A percentile compares a stretch with the other conserved stretches of the same genome.
Conservation (phyloP, 2,888 invertebrate genomes). For the Habroteleia sp. region DNA sequence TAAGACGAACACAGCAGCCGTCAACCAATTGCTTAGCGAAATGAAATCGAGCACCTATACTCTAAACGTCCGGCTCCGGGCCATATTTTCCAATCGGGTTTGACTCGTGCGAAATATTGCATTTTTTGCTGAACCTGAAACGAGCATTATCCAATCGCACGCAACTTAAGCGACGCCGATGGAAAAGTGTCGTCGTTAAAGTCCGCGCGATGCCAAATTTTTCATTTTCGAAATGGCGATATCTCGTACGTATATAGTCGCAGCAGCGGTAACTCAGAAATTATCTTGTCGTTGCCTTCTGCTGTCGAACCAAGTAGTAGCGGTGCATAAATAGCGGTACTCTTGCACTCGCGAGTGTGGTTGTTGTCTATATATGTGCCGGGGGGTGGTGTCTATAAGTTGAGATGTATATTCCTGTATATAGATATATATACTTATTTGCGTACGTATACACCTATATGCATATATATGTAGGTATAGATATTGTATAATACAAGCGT, state of each 20-base stretch:
- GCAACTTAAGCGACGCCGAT: conserved; percentile 58
- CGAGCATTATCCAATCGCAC: conserved; percentile 59
- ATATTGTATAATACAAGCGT: conserved; percentile 40
- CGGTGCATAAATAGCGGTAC: no score
- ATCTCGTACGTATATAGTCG: conserved; percentile 43
- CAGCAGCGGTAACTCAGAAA: conserved; percentile 79
- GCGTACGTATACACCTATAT: conserved; percentile 1
- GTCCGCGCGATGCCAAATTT: conserved; percentile 63
- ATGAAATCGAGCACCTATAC: conserved; percentile 43
- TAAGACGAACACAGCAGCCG: conserved; percentile 47
- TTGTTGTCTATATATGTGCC: no score
- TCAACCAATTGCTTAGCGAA: conserved; percentile 54
- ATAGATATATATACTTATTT: no score
- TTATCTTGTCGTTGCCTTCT: conserved; percentile 80
- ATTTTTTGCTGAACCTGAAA: conserved; percentile 55
- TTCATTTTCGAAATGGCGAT: conserved; percentile 73
- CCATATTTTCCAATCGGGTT: conserved; percentile 56
- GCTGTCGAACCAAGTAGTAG: no score
- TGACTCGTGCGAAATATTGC: conserved; percentile 54
- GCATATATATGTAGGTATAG: conserved; percentile 2
- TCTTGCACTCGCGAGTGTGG: no score
- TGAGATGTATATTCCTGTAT: neutral
- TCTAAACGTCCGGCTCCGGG: conserved; percentile 21
- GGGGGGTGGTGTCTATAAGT: no score
- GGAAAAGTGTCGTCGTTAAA: conserved; percentile 54